These are phyloP conservation scores for Cyanoliseus patagonus DNA, from an alignment of 2,113 vertebrate species.

Conservation along the genomic window DNA sequence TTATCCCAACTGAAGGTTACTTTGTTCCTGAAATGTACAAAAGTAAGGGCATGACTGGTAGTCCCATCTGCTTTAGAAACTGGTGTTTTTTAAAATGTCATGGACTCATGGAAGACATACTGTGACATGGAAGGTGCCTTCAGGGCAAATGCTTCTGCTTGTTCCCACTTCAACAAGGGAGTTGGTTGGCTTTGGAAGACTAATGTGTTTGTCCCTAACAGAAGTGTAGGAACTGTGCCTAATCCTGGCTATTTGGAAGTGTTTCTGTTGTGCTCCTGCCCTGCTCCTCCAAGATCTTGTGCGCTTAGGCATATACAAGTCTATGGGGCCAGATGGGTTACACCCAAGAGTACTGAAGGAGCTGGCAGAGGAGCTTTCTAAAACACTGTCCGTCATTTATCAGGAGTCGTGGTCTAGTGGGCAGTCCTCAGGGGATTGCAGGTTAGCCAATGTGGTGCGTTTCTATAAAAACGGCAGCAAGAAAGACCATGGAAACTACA, in stretches of 20 bases:
- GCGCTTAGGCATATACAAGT: not conserved
- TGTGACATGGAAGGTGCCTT: not conserved
- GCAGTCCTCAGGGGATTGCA: not conserved
- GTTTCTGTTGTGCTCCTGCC: not conserved
- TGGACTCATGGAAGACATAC: rapidly evolving
- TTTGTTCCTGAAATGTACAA: not conserved
- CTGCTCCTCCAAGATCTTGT: not conserved
- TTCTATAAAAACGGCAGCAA: not conserved
- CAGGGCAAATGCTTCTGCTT: not conserved
- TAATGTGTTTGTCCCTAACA: not conserved
- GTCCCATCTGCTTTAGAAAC: not conserved
- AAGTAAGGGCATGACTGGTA: not conserved
- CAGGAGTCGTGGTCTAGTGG: not conserved
- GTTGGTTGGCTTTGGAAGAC: not conserved
- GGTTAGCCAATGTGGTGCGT: not conserved
- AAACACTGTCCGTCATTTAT: not conserved
- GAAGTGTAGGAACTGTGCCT: not conserved
- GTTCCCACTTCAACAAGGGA: not conserved
- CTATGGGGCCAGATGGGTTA: not conserved
- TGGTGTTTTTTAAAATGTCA: not conserved
- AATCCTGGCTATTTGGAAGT: not conserved
- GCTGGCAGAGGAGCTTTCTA: not conserved
- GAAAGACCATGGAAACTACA: not conserved
- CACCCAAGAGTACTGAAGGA: not conserved
- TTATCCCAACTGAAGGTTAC: not conserved